Evolutionary conservation across 2,113 vertebrate genomes (phyloP).

Genomic region (Spea multiplicata): DNA sequence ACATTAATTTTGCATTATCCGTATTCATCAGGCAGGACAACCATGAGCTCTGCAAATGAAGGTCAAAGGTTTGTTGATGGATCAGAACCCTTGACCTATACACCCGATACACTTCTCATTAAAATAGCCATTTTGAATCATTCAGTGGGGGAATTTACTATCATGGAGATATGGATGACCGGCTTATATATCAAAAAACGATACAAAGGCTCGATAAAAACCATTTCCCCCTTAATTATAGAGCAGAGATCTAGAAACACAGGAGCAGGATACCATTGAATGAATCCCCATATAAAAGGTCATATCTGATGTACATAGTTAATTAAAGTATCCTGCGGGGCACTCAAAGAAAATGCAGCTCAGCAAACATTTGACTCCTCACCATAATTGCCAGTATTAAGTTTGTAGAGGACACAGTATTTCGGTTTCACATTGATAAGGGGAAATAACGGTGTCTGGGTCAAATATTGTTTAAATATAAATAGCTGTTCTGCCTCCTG

Average conservation of each 20-base stretch:
- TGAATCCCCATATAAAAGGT: neutral
- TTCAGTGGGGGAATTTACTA: conserved; percentile 76
- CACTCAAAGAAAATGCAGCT: too few relatives aligned
- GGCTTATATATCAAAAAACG: conserved; percentile 57
- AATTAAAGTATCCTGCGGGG: too few relatives aligned
- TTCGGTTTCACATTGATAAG: too few relatives aligned
- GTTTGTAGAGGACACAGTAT: too few relatives aligned
- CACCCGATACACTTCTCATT: conserved; percentile 79
- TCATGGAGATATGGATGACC: conserved; percentile 56
- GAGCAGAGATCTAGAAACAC: conserved; percentile 58
- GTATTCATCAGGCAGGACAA: conserved; percentile 84
- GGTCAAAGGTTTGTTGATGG: conserved; percentile 88
- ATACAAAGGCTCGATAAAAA: conserved; percentile 66
- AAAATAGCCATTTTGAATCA: conserved; percentile 79
- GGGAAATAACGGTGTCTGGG: too few relatives aligned
- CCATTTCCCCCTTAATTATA: conserved; percentile 64
- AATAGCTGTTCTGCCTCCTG: too few relatives aligned
- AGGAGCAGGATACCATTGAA: conserved; percentile 27
- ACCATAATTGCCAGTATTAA: too few relatives aligned
- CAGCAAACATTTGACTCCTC: too few relatives aligned
- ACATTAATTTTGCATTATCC: conserved; percentile 98
- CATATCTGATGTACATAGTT: neutral
- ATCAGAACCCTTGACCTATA: conserved; percentile 90
- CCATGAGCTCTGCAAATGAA: conserved; percentile 73
- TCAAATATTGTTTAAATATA: too few relatives aligned